Percentiles rank a stretch among this genome's conserved stretches.
These are phyloP conservation scores for Nemurella pictetii DNA, from an alignment of 2,888 invertebrate species.

Conservation along the genomic window DNA sequence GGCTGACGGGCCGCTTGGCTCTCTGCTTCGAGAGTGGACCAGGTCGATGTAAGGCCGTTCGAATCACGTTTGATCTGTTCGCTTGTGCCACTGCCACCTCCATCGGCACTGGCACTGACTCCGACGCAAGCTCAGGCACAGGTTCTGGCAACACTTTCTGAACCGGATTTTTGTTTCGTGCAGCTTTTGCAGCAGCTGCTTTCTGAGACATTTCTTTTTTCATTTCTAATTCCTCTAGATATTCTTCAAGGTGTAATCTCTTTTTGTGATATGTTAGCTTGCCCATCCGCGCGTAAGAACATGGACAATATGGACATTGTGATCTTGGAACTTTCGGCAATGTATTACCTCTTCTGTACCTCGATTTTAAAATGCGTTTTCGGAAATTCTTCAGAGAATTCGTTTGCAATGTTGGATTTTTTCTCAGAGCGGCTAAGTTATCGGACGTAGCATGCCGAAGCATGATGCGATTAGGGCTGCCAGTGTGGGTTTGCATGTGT, in stretches of 20 bases:
- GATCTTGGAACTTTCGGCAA: neutral
- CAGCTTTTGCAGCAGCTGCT: neutral
- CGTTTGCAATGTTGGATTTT: neutral
- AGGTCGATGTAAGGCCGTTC: neutral
- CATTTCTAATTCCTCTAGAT: neutral
- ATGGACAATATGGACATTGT: conserved; percentile 14
- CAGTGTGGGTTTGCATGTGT: conserved; percentile 24
- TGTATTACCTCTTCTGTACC: neutral
- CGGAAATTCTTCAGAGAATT: neutral
- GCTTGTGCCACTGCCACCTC: no score
- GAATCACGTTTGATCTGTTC: neutral
- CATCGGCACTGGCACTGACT: no score
- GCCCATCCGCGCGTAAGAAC: neutral
- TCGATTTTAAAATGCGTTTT: neutral
- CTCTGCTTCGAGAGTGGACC: conserved; percentile 8
- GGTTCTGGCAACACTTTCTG: neutral
- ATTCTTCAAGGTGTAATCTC: neutral
- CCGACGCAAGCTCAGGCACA: neutral
- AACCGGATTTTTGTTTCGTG: neutral
- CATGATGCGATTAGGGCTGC: neutral
- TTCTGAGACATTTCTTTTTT: neutral
- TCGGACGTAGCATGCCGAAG: neutral
- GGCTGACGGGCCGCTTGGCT: neutral
- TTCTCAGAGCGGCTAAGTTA: neutral
- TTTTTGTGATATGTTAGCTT: conserved; percentile 23